Percentiles rank a stretch among this genome's conserved stretches.
Conservation (phyloP, 2,113 vertebrate genomes). For the Caranx melampygus region DNA sequence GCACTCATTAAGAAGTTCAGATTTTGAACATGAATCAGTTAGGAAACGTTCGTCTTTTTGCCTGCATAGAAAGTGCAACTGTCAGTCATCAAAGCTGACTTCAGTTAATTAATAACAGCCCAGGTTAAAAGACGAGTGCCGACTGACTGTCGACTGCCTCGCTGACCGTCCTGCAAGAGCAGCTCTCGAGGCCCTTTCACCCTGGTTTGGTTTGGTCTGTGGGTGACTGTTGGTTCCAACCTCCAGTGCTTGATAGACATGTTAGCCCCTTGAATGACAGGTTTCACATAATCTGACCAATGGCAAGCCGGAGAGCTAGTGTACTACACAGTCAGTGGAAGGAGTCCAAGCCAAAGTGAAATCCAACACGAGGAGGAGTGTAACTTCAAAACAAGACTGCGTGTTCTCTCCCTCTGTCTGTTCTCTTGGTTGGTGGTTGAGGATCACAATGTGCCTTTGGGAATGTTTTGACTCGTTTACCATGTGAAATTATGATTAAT, state of each 20-base stretch:
- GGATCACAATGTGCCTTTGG: constrained; percentile 11
- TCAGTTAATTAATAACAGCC: constrained; percentile 34
- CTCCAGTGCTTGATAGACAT: constrained; percentile 17
- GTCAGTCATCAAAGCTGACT: constrained; percentile 2
- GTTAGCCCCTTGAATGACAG: constrained; percentile 31
- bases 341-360: constrained; percentile 49
- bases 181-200: background rate
- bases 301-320: constrained; percentile 14
- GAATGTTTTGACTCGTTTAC: constrained; percentile 9
- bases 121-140: background rate
- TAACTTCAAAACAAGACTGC: constrained; percentile 31
- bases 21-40: background rate
- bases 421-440: background rate
- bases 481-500: constrained; percentile 24
- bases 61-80: background rate
- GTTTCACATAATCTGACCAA: constrained; percentile 41
- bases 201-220: constrained; percentile 25
- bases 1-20: background rate
- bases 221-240: constrained; percentile 19
- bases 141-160: background rate
- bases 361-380: constrained; percentile 40
- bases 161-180: constrained; percentile 15
- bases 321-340: constrained; percentile 26
- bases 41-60: background rate
- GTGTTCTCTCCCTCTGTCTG: constrained; percentile 5